A percentile compares a stretch with the other conserved stretches of the same genome.
Conservation (phyloP, 2,113 vertebrate genomes). For the Callaeas wilsoni region DNA sequence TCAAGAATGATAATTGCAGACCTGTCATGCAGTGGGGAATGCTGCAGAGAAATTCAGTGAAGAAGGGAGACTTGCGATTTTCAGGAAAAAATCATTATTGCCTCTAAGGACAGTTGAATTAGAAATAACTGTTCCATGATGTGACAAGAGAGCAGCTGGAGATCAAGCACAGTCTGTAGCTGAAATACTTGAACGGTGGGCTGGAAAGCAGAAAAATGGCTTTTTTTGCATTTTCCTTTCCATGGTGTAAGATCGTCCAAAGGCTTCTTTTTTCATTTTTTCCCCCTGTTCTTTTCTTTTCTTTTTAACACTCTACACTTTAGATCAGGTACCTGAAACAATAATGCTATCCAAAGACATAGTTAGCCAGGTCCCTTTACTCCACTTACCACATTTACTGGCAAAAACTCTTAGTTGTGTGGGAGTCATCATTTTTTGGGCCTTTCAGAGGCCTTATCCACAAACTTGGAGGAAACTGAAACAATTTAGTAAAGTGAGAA, state of each 20-base stretch:
- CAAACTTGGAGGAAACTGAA: background rate
- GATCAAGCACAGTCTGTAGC: background rate
- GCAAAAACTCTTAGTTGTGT: background rate
- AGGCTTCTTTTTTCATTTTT: background rate
- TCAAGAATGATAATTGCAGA: conserved; percentile 6
- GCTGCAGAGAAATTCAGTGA: background rate
- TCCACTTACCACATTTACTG: background rate
- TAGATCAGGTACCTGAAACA: background rate
- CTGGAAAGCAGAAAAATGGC: background rate
- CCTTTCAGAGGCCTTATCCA: background rate
- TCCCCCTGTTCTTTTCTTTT: background rate
- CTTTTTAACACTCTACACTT: background rate
- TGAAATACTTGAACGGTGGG: background rate
- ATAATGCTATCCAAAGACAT: background rate
- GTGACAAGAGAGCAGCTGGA: background rate
- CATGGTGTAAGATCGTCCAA: background rate
- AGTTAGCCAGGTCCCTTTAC: background rate
- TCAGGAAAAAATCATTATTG: background rate
- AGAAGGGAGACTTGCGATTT: background rate
- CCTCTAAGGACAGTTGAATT: background rate
- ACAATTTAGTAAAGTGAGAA: background rate
- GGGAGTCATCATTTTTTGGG: background rate
- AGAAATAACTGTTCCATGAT: background rate
- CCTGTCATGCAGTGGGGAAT: background rate
- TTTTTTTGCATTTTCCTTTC: background rate